Evolutionary conservation across 1,140 invertebrate species (phyloP).

Genomic region (Ooceraea biroi): DNA sequence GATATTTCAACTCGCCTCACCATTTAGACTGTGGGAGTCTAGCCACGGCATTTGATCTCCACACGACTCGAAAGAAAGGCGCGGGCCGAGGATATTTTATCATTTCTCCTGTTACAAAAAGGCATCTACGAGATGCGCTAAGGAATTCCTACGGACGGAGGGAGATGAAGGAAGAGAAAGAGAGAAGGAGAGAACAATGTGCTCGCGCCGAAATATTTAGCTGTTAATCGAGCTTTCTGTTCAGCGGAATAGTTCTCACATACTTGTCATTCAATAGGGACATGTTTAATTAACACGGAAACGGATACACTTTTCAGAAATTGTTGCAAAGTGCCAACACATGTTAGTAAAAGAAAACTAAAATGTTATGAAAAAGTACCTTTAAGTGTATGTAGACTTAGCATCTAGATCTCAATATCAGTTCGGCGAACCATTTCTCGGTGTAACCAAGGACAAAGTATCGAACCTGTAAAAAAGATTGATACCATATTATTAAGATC

Average conservation of each 20-base stretch:
- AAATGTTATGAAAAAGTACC: too few relatives aligned
- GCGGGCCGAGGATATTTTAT: conserved; percentile 73
- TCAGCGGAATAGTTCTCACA: background rate
- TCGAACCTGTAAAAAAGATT: conserved; percentile 49
- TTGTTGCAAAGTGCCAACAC: background rate
- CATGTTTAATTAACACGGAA: conserved; percentile 14
- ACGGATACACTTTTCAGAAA: background rate
- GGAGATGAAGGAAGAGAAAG: conserved; percentile 2
- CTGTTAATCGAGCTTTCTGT: conserved; percentile 27
- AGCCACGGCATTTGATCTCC: conserved; percentile 74
- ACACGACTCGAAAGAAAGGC: conserved; percentile 76
- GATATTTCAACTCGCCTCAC: conserved; percentile 84
- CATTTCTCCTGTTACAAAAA: conserved; percentile 73
- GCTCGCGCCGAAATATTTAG: conserved; percentile 59
- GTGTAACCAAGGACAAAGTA: conserved; percentile 14
- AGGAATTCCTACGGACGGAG: conserved; percentile 61
- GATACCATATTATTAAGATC: conserved; percentile 31
- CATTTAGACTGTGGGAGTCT: conserved; percentile 76
- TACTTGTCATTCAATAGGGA: background rate
- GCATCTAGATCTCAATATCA: too few relatives aligned
- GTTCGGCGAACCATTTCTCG: too few relatives aligned
- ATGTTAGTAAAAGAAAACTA: too few relatives aligned
- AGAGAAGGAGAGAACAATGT: conserved; percentile 58
- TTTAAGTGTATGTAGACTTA: too few relatives aligned
- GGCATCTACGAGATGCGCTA: conserved; percentile 31